These are phyloP conservation scores for Halocynthia roretzi DNA, from an alignment of 23 tunicate species.

Conservation along the genomic window DNA sequence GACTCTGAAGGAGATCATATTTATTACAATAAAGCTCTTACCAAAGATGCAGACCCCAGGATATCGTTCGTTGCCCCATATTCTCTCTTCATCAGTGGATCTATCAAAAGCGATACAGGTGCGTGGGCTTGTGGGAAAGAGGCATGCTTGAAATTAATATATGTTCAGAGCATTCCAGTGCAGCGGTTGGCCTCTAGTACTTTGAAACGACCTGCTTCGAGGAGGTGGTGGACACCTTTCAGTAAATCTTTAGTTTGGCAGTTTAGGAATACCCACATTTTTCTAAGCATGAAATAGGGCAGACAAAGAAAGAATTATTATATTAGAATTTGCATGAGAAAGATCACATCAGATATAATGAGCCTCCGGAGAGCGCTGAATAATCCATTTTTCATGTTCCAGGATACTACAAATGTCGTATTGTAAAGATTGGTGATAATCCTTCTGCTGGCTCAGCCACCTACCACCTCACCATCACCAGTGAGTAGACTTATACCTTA, in stretches of 20 bases:
- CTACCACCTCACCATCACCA: slow-evolving; percentile 31
- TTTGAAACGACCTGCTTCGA: too few species aligned
- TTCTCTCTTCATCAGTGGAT: background rate
- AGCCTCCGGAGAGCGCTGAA: background rate
- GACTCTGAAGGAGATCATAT: background rate
- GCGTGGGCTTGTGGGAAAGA: background rate
- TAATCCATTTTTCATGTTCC: background rate
- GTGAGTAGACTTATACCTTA: slow-evolving; percentile 7
- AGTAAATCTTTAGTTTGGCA: too few species aligned
- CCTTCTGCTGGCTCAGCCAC: slow-evolving; percentile 24
- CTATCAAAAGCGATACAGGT: slow-evolving; percentile 13
- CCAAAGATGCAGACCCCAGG: background rate
- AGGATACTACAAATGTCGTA: slow-evolving; percentile 42
- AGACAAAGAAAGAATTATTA: too few species aligned
- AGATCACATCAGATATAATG: too few species aligned
- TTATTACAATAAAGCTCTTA: background rate
- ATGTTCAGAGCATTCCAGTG: background rate
- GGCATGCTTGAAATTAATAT: background rate
- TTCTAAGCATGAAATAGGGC: background rate
- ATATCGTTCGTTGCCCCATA: background rate
- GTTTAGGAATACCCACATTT: too few species aligned
- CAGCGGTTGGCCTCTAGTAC: background rate
- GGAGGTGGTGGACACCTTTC: too few species aligned
- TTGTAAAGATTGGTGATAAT: slow-evolving; percentile 7
- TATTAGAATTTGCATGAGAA: too few species aligned